Conservation (phyloP, 2,113 vertebrate genomes). For the Cinclus mexicanus region DNA sequence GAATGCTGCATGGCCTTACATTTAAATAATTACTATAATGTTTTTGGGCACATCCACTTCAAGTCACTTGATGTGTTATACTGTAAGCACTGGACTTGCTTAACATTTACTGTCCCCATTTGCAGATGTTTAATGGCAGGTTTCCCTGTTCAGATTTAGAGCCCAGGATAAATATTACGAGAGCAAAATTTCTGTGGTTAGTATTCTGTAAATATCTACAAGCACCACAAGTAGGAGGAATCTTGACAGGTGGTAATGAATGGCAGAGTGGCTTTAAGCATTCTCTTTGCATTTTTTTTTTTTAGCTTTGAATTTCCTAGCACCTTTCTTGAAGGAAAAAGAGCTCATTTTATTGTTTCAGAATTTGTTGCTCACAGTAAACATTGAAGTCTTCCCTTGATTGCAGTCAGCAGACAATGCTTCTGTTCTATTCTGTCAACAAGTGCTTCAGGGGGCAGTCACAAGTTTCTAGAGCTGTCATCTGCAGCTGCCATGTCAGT, state of each 20-base stretch:
- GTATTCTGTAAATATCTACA: conserved; percentile 16
- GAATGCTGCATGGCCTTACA: neutral
- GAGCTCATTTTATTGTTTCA: neutral
- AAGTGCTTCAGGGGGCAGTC: neutral
- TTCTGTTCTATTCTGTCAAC: neutral
- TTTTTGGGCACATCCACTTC: neutral
- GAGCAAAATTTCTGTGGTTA: neutral
- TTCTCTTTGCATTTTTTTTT: neutral
- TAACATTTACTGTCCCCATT: neutral
- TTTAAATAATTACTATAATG: neutral
- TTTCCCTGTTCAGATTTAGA: neutral
- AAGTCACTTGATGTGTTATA: neutral
- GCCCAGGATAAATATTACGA: neutral
- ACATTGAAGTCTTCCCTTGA: neutral
- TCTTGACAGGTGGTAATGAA: neutral
- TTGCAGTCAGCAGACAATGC: neutral
- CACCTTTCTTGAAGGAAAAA: neutral
- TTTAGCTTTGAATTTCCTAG: neutral
- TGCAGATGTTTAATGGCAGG: neutral
- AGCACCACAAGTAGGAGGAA: neutral
- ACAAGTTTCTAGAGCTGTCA: conserved; percentile 24
- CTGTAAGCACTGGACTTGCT: accelerated
- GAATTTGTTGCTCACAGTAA: neutral
- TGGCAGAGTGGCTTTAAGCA: neutral
- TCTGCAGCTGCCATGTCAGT: neutral